Percentiles rank a stretch among this genome's conserved stretches.
Evolutionary conservation across 35 echinoderm and acorn worm species (phyloP).

Genomic region (Apostichopus japonicus): DNA sequence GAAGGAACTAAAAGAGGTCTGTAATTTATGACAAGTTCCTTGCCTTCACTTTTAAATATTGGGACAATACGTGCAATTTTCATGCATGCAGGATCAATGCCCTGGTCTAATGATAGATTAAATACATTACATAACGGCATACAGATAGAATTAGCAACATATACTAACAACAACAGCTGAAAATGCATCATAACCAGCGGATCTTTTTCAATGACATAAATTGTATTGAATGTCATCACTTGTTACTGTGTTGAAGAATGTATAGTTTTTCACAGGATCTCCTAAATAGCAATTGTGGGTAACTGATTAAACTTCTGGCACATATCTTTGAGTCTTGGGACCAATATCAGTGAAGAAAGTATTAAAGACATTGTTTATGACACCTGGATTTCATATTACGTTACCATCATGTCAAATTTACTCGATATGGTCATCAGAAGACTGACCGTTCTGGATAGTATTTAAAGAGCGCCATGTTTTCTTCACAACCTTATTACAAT

Average conservation of each 20-base stretch:
- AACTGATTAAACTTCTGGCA: not conserved
- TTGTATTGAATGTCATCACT: not conserved
- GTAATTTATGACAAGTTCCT: conserved; percentile 2
- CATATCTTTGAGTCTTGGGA: not conserved
- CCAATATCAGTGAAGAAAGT: not conserved
- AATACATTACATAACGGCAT: not conserved
- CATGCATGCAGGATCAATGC: not conserved
- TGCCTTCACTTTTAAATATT: not conserved
- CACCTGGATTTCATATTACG: not conserved
- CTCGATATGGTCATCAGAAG: not conserved
- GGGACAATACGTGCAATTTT: conserved; percentile 17
- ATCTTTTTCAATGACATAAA: not conserved
- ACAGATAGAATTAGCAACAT: not conserved
- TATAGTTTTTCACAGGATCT: not conserved
- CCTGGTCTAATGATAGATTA: not conserved
- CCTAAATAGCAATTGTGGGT: not conserved
- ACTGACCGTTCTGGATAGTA: not conserved
- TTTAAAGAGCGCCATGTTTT: not conserved
- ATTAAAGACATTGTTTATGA: not conserved
- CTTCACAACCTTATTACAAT: not conserved
- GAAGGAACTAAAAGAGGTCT: not conserved
- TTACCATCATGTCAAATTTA: not conserved
- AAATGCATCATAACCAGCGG: not conserved
- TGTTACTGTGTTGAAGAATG: not conserved
- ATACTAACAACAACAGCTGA: not conserved